Conservation (phyloP, 2,888 invertebrate genomes). For the Plusia festucae region DNA sequence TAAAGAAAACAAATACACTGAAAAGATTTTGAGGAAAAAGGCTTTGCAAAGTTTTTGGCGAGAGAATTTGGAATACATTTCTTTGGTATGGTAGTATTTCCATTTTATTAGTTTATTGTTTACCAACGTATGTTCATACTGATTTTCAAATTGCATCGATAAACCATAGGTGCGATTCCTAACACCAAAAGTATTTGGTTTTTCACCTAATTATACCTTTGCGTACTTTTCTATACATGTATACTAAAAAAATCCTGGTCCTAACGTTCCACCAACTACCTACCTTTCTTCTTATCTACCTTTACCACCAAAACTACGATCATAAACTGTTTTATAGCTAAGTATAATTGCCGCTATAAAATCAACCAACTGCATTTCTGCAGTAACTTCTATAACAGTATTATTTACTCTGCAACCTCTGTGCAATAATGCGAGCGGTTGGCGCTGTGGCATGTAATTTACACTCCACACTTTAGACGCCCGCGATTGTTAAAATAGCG, state of each 20-base stretch:
- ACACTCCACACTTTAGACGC: conserved; percentile 43
- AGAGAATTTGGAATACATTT: conserved; percentile 20
- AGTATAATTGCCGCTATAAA: background rate
- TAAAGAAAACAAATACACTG: conserved; percentile 45
- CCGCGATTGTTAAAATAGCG: conserved; percentile 31
- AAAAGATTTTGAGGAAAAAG: conserved; percentile 35
- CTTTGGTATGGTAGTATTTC: background rate
- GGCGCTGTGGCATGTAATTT: conserved; percentile 39
- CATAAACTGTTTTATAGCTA: background rate
- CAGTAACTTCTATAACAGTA: conserved; percentile 19
- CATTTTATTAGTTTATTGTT: background rate
- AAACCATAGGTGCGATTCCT: background rate
- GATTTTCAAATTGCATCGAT: background rate
- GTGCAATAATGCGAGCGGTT: conserved; percentile 17
- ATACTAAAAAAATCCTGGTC: too few species aligned
- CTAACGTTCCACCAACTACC: too few species aligned
- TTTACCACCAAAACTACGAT: background rate
- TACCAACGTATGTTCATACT: background rate
- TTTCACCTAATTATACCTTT: too few species aligned
- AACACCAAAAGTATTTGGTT: background rate
- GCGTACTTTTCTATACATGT: too few species aligned
- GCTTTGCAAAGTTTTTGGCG: conserved; percentile 27
- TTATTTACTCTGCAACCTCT: conserved; percentile 30
- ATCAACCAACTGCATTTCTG: conserved; percentile 21
- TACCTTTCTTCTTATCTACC: too few species aligned